Evolutionary conservation across 2,113 vertebrate genomes (phyloP).

Genomic region (Epinephelus moara): DNA sequence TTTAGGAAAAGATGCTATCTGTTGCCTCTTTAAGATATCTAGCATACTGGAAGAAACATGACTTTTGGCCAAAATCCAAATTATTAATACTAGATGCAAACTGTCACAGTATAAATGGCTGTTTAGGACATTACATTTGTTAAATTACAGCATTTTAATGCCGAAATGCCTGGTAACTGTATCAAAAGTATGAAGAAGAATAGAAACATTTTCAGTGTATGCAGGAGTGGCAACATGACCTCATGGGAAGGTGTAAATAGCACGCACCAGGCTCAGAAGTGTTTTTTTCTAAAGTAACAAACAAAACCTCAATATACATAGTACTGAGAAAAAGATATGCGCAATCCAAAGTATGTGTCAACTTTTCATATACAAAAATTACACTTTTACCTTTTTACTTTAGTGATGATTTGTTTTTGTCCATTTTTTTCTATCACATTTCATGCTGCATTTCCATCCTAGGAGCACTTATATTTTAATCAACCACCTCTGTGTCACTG

Average conservation of each 20-base stretch:
- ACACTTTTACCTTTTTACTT: no score
- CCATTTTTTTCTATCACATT: no score
- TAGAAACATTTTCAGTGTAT: background rate
- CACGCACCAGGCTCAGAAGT: background rate
- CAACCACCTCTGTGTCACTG: slow-evolving; percentile 17
- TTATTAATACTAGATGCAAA: background rate
- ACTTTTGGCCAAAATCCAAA: background rate
- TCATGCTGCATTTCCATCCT: background rate
- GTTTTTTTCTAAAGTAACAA: background rate
- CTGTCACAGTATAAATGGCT: background rate
- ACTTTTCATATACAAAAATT: background rate
- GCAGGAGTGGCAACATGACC: background rate
- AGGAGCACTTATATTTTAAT: slow-evolving; percentile 2
- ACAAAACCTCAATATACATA: background rate
- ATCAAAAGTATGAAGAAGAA: background rate
- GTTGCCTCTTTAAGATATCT: background rate
- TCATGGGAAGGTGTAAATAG: no score
- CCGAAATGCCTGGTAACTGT: background rate
- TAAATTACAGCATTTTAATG: background rate
- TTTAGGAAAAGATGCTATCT: no score
- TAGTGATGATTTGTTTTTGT: no score
- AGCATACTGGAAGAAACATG: no score
- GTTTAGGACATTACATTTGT: background rate
- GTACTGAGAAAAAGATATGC: background rate
- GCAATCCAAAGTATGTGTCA: background rate